Percentiles rank a stretch among this genome's conserved stretches.
These are phyloP conservation scores for Chloroclysta siterata DNA, from an alignment of 2,888 invertebrate species.

Conservation along the genomic window DNA sequence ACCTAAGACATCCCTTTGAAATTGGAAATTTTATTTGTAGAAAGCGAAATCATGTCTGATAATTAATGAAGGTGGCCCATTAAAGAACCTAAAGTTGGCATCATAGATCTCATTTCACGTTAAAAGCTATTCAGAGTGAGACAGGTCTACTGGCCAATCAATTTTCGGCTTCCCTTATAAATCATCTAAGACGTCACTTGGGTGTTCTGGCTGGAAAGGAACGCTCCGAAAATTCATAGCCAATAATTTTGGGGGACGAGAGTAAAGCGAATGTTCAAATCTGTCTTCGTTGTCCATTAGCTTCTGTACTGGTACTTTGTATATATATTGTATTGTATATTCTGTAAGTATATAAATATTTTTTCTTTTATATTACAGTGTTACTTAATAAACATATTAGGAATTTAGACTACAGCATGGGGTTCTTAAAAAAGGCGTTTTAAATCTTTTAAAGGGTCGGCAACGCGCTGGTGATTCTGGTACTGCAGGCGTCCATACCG, in stretches of 20 bases:
- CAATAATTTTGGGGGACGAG: slow-evolving; percentile 50
- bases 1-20: too few relatives aligned
- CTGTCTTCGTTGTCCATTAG: slow-evolving; percentile 41
- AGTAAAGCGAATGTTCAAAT: slow-evolving; percentile 31
- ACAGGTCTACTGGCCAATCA: slow-evolving; percentile 60
- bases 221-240: slow-evolving; percentile 58
- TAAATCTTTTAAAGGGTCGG: too few relatives aligned
- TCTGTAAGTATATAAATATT: too few relatives aligned
- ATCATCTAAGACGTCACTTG: slow-evolving; percentile 69
- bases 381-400: too few relatives aligned
- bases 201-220: slow-evolving; percentile 49
- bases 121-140: slow-evolving; percentile 33
- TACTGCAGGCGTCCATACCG: too few relatives aligned
- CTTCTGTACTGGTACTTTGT: slow-evolving; percentile 21
- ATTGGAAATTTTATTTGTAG: too few relatives aligned
- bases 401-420: too few relatives aligned
- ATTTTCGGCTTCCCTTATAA: slow-evolving; percentile 74
- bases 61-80: too few relatives aligned
- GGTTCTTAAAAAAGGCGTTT: too few relatives aligned
- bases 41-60: too few relatives aligned
- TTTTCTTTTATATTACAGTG: too few relatives aligned
- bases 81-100: neutral
- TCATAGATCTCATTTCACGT: neutral
- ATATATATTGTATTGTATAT: neutral
- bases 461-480: too few relatives aligned